A percentile compares a stretch with the other conserved stretches of the same genome.
These are phyloP conservation scores for Busseola fusca DNA, from an alignment of 2,888 invertebrate species.

Conservation along the genomic window DNA sequence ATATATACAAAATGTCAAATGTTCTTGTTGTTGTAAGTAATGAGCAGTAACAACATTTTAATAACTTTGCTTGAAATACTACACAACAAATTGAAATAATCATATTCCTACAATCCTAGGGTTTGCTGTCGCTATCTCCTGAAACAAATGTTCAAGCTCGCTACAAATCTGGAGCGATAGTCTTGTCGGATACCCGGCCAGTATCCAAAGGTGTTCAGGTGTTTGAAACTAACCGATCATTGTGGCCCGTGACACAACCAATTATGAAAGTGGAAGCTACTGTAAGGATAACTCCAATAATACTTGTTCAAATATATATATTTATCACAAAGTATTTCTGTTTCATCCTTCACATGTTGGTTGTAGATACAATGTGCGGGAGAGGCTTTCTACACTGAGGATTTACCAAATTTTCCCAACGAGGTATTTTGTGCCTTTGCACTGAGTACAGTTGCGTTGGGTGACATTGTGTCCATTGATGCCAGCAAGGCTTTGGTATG, in stretches of 20 bases:
- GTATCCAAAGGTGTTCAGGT: slow-evolving; percentile 89
- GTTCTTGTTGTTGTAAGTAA: not conserved
- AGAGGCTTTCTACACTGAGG: slow-evolving; percentile 91
- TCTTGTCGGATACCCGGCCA: slow-evolving; percentile 80
- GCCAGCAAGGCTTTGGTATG: slow-evolving; percentile 90
- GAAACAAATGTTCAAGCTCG: slow-evolving; percentile 74
- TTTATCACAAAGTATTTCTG: not conserved
- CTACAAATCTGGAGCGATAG: slow-evolving; percentile 81
- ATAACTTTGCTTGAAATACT: not conserved
- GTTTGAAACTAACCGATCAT: slow-evolving; percentile 88
- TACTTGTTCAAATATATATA: not conserved
- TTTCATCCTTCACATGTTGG: not conserved
- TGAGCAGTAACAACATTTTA: not conserved
- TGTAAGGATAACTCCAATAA: slow-evolving; percentile 67
- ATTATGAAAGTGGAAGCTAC: slow-evolving; percentile 87
- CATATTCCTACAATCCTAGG: slow-evolving; percentile 72
- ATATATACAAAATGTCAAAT: too few relatives aligned
- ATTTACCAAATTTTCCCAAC: slow-evolving; percentile 87
- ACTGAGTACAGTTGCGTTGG: slow-evolving; percentile 82
- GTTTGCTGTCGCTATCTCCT: slow-evolving; percentile 85
- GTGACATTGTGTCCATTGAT: slow-evolving; percentile 89
- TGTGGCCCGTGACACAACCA: slow-evolving; percentile 91
- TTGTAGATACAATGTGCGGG: slow-evolving; percentile 89
- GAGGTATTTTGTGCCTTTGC: slow-evolving; percentile 92
- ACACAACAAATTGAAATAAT: not conserved